Percentiles rank a stretch among this genome's conserved stretches.
These are phyloP conservation scores for Fringilla coelebs DNA, from an alignment of 2,797 vertebrate genomes.

Conservation along the genomic window DNA sequence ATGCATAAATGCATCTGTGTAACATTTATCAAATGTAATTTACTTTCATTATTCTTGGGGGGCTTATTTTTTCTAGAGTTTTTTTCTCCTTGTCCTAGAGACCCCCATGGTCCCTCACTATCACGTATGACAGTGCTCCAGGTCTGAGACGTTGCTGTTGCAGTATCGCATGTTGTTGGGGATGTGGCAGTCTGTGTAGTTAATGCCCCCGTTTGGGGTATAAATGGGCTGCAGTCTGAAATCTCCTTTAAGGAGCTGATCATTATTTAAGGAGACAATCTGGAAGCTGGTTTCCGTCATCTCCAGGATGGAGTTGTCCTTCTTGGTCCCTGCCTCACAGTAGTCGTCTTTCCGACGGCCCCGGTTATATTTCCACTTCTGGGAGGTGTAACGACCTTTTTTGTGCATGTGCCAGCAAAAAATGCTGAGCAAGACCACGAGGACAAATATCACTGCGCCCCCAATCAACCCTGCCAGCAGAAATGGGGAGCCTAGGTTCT, in stretches of 20 bases:
- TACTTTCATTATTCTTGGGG: conserved; percentile 66
- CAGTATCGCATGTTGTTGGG: conserved; percentile 96
- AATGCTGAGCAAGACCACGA: conserved; percentile 84
- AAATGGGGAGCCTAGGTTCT: conserved; percentile 89
- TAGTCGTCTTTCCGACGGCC: conserved; percentile 98
- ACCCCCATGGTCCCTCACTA: conserved; percentile 56
- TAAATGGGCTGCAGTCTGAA: conserved; percentile 95
- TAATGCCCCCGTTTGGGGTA: conserved; percentile 96
- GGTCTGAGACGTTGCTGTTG: conserved; percentile 91
- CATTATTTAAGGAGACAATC: conserved; percentile 99
- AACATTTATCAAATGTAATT: conserved; percentile 86
- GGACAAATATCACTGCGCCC: conserved; percentile 89
- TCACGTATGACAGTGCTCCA: conserved; percentile 94
- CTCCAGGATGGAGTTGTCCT: conserved; percentile 97
- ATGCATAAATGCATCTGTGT: conserved; percentile 83
- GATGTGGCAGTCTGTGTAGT: conserved; percentile 97
- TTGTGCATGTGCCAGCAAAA: conserved; percentile 99
- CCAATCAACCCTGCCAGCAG: conserved; percentile 90
- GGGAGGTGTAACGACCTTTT: conserved; percentile 89
- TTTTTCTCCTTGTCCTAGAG: conserved; percentile 1
- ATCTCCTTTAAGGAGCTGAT: conserved; percentile 98
- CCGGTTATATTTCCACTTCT: conserved; percentile 97
- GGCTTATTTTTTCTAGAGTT: conserved; percentile 66
- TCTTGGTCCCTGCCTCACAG: conserved; percentile 94
- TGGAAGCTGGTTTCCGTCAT: conserved; percentile 99